Conservation (phyloP, 2,113 vertebrate genomes). For the Pseudopipra pipra region DNA sequence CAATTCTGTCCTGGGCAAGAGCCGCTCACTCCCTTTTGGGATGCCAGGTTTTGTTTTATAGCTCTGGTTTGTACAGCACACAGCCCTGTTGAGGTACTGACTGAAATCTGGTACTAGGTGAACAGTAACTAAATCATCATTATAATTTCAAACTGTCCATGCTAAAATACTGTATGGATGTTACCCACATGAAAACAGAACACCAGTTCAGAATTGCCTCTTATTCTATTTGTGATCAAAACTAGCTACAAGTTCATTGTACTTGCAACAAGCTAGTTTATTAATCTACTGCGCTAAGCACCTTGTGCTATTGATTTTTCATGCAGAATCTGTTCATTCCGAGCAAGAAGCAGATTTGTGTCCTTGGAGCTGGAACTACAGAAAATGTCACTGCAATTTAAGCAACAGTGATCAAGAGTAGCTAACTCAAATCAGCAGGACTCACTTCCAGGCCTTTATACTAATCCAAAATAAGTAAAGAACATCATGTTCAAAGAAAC, state of each 20-base stretch:
- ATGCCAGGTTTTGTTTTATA: neutral
- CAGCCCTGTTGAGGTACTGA: neutral
- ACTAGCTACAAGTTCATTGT: neutral
- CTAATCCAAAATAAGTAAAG: slow-evolving; percentile 68
- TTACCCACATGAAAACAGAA: neutral
- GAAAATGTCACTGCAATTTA: slow-evolving; percentile 58
- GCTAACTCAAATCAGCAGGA: slow-evolving; percentile 34
- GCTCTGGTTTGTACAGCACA: neutral
- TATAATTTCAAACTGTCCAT: neutral
- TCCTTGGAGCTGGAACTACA: slow-evolving; percentile 29
- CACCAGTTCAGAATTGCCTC: neutral
- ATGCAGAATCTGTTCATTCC: neutral
- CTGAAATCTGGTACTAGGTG: neutral
- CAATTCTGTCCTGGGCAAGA: neutral
- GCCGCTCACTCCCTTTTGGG: neutral
- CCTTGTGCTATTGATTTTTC: neutral
- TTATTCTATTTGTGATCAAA: slow-evolving; percentile 24
- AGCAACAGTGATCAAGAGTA: slow-evolving; percentile 60
- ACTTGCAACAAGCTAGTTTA: neutral
- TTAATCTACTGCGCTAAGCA: neutral
- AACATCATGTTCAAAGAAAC: slow-evolving; percentile 57
- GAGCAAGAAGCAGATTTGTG: neutral
- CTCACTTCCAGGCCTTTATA: slow-evolving; percentile 34
- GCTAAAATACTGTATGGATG: neutral
- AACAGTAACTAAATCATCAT: neutral